Percentiles rank a stretch among this genome's conserved stretches.
Conservation (phyloP, 2,888 invertebrate genomes). For the Plutella xylostella region DNA sequence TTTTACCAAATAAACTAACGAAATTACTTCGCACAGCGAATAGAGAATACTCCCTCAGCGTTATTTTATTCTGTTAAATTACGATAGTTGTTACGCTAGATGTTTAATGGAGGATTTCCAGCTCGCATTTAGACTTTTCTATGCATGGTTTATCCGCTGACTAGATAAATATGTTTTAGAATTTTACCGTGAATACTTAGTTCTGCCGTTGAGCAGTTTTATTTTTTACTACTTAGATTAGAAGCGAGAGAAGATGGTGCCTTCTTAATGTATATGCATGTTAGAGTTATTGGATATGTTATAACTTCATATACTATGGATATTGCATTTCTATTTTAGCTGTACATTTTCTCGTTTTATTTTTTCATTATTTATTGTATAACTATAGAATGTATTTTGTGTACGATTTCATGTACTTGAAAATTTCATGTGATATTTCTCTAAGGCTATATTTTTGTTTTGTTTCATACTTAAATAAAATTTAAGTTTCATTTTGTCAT, state of each 20-base stretch:
- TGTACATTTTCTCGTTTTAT: slow-evolving; percentile 58
- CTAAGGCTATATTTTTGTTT: slow-evolving; percentile 43
- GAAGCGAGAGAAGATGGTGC: slow-evolving; percentile 42
- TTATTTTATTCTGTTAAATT: slow-evolving; percentile 27
- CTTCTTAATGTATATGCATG: slow-evolving; percentile 49
- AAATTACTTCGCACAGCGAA: slow-evolving; percentile 26
- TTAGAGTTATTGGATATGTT: slow-evolving; percentile 46
- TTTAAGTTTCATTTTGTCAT: slow-evolving; percentile 37
- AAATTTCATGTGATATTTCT: slow-evolving; percentile 66
- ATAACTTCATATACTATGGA: slow-evolving; percentile 36
- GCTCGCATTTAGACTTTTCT: slow-evolving; percentile 36
- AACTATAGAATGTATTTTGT: slow-evolving; percentile 59
- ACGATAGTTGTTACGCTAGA: slow-evolving; percentile 47
- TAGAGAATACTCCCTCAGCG: slow-evolving; percentile 28
- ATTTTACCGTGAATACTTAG: slow-evolving; percentile 12
- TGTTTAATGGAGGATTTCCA: slow-evolving; percentile 23
- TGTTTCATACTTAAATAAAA: slow-evolving; percentile 27
- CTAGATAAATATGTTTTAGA: slow-evolving; percentile 62
- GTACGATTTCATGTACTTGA: slow-evolving; percentile 55
- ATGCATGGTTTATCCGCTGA: slow-evolving; percentile 56
- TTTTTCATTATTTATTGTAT: slow-evolving; percentile 58
- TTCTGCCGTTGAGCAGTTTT: slow-evolving; percentile 16
- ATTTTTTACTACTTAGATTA: slow-evolving; percentile 11
- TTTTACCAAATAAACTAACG: slow-evolving; percentile 28
- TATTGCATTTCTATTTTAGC: slow-evolving; percentile 66